Evolutionary conservation across 1,140 invertebrate species (phyloP), one percentile per base, ranked within the genome.

Genomic region (Drosophila willistoni): DNA sequence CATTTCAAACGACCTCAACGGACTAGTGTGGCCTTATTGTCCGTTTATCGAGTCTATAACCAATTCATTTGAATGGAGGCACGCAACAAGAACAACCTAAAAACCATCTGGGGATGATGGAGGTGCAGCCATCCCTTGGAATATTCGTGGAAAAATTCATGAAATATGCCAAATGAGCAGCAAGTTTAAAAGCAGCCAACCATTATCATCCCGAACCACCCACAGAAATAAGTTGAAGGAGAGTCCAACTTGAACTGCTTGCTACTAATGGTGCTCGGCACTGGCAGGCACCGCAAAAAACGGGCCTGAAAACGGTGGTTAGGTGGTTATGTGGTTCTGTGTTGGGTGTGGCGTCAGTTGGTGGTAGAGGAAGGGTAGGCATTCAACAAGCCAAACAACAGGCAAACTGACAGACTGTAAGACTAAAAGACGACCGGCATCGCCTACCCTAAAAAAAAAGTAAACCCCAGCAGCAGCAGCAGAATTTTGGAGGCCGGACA

Each of bases 301-400:
- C 6, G 29, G 29, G 29, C 6, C 29, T 29, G 29, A 29, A 29
- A 29, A 29, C 29, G 29, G 29, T 29, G 29, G 29, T 6, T 29
- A 29, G 17, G 61, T 62, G 34, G 69, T 67, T 22, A 70, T 73
- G 71, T 60, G 57, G 60, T 42, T 36, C 14, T 9, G 10, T 17
- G 12, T 5, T 29, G 47, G 47, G 57, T 60, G 59, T 13, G 61
- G 59, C 29, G 47, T 10, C 36, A 51, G 39, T 17, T 41, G 17
- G 57, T 60, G 61, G 61, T 36, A 29, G 10, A 42, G 62, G 42
- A 17, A 3, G 44, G 7, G 51, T 56, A 41, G 59, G 69, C 77
- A 78, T 78, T 82, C 79, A 82, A 82, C 80, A 82, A 82, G 79
- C 79, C 67, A 54, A 36, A 19, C 12, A 36, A 57, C 19, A 25